Conservation (phyloP, 2,113 vertebrate species). For the Eleginops maclovinus region DNA sequence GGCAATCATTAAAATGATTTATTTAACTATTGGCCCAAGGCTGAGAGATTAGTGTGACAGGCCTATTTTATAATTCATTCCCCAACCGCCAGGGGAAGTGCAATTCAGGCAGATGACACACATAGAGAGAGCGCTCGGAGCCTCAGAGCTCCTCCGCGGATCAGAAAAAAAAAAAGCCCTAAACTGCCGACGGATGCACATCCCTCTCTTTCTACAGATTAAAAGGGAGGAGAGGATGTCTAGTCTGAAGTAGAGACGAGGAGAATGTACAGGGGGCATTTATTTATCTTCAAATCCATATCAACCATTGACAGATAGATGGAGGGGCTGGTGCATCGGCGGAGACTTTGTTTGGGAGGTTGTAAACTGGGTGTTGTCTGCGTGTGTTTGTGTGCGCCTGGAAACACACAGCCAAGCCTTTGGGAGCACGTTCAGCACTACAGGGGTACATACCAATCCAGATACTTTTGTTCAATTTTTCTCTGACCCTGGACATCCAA, state of each 20-base stretch:
- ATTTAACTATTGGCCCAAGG: slow-evolving; percentile 83
- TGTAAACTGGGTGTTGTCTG: slow-evolving; percentile 52
- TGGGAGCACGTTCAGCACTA: slow-evolving; percentile 66
- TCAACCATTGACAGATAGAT: slow-evolving; percentile 69
- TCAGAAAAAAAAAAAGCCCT: slow-evolving; percentile 48
- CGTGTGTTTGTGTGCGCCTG: slow-evolving; percentile 18
- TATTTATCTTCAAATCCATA: slow-evolving; percentile 78
- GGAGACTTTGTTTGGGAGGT: slow-evolving; percentile 45
- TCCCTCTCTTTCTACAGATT: slow-evolving; percentile 72
- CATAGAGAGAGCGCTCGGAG: slow-evolving; percentile 68
- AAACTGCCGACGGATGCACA: slow-evolving; percentile 75
- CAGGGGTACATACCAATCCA: slow-evolving; percentile 62
- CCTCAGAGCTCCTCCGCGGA: slow-evolving; percentile 61
- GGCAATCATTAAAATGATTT: slow-evolving; percentile 85
- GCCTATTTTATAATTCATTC: slow-evolving; percentile 84
- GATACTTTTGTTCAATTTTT: slow-evolving; percentile 38
- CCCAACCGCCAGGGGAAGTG: slow-evolving; percentile 76
- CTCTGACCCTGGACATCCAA: slow-evolving; percentile 67
- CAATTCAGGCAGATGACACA: slow-evolving; percentile 77
- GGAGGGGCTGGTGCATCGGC: slow-evolving; percentile 28
- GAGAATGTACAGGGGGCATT: slow-evolving; percentile 61
- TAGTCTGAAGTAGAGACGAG: slow-evolving; percentile 62
- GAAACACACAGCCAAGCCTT: slow-evolving; percentile 57
- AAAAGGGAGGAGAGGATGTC: slow-evolving; percentile 63
- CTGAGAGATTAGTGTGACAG: slow-evolving; percentile 84